A percentile compares a stretch with the other conserved stretches of the same genome.
Conservation (phyloP, 2,113 vertebrate genomes). For the Fulica atra region DNA sequence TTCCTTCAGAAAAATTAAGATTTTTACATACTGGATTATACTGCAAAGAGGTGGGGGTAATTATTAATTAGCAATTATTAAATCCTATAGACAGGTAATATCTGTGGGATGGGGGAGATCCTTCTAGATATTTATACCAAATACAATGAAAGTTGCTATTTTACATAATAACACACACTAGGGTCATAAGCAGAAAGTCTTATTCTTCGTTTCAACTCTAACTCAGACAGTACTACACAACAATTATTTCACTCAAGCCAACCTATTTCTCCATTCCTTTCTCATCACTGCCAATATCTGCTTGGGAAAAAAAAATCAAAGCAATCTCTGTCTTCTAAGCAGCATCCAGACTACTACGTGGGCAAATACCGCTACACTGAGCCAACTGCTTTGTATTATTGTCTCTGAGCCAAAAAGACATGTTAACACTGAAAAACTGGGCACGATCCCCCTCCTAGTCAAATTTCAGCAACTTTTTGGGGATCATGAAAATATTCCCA, state of each 20-base stretch:
- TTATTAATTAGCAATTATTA: not conserved
- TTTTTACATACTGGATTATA: not conserved
- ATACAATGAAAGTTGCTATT: not conserved
- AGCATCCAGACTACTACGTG: rapidly evolving
- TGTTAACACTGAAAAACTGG: rapidly evolving
- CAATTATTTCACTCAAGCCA: not conserved
- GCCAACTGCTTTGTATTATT: not conserved
- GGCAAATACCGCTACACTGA: not conserved
- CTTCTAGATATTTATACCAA: not conserved
- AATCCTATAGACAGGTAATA: not conserved
- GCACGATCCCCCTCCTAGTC: not conserved
- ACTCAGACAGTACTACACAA: not conserved
- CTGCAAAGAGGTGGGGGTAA: not conserved
- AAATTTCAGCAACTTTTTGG: not conserved
- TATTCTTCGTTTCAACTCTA: not conserved
- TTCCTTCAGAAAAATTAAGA: not conserved
- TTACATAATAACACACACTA: not conserved
- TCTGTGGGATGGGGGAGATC: not conserved
- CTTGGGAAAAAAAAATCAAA: not conserved
- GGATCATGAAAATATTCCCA: not conserved
- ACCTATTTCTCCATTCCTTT: not conserved
- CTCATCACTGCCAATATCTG: not conserved
- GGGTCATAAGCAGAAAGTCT: not conserved
- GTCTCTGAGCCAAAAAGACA: not conserved
- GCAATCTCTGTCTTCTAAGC: not conserved